Evolutionary conservation across 2,888 invertebrate genomes (phyloP).

Genomic region (Mesodorylaimus sp.): DNA sequence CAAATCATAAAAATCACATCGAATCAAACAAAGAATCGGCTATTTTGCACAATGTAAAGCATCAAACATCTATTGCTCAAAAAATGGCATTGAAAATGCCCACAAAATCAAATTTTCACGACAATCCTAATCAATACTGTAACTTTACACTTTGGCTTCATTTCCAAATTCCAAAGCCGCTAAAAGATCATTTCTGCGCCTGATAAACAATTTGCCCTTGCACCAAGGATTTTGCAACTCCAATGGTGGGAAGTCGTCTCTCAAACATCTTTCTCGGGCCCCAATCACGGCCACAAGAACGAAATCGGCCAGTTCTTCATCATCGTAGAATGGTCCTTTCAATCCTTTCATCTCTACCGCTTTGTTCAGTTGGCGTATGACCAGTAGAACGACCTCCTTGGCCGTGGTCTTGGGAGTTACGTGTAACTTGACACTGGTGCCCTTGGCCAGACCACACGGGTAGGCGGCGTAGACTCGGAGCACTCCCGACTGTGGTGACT

Average conservation of each 20-base stretch:
- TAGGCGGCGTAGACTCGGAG: conserved; percentile 83
- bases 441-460: conserved; percentile 75
- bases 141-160: conserved; percentile 31
- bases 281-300: conserved; percentile 93
- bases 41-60: too few relatives aligned
- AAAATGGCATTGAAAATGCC: too few relatives aligned
- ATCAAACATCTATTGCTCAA: too few relatives aligned
- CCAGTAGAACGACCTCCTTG: conserved; percentile 79
- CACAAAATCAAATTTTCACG: too few relatives aligned
- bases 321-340: conserved; percentile 44
- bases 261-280: conserved; percentile 70
- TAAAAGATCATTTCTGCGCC: conserved; percentile 55
- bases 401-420: conserved; percentile 81
- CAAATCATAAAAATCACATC: too few relatives aligned
- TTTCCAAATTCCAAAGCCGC: conserved; percentile 34
- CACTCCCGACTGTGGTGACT: conserved; percentile 20
- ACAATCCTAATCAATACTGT: too few relatives aligned
- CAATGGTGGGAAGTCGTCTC: conserved; percentile 81
- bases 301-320: conserved; percentile 53
- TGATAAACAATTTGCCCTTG: conserved; percentile 72
- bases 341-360: conserved; percentile 63
- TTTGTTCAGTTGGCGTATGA: conserved; percentile 85
- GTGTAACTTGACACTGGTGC: conserved; percentile 77
- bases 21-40: too few relatives aligned
- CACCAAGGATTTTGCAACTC: conserved; percentile 89